Evolutionary conservation across 2,797 vertebrate genomes (phyloP), one percentile per base, ranked within the genome.

Genomic region (Oreochromis mossambicus): DNA sequence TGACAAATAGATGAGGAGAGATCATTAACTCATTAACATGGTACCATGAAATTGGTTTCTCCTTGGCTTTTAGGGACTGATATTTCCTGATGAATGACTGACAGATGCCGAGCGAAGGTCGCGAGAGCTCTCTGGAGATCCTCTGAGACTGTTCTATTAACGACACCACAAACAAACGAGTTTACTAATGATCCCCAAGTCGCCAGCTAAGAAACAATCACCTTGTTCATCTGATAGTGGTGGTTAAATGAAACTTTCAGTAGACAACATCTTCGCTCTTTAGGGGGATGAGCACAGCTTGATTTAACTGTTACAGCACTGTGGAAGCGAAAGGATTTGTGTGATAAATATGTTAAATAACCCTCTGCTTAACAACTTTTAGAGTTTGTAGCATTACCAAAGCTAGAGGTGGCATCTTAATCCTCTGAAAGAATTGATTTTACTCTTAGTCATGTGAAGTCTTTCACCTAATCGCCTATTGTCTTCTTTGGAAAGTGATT

Each of bases 81-180:
- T 97, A 99, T 98, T 97, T 99, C 97, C 97, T 98, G 98, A 99
- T 98, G 98, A 97, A 99, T 98, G 97, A 98, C 96, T 95, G 98
- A 98, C 97, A 99, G 97, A 97, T 98, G 98, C 92, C 85, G 97
- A 97, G 97, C 97, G 98, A 99, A 99, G 98, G 98, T 99, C 98
- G 97, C 89, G 61, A 98, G 96, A 91, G 97, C 97, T 97, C 98
- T 98, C 98, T 96, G 96, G 98, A 98, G 98, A 98, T 98, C 96
- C 58, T 96, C 96, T 46, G 96, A 97, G 94, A 99, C 97, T 92
- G 97, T 97, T 97, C 98, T 98, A 97, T 98, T 98, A 98, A 98
- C 95, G 96, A 98, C 97, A 98, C 95, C 95, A 90, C 97, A 98
- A 97, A 99, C 97, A 98, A 98, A 99, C 96, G 97, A 95, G 93